Conservation (phyloP, 2,797 vertebrate genomes). For the Crenuchus spilurus region DNA sequence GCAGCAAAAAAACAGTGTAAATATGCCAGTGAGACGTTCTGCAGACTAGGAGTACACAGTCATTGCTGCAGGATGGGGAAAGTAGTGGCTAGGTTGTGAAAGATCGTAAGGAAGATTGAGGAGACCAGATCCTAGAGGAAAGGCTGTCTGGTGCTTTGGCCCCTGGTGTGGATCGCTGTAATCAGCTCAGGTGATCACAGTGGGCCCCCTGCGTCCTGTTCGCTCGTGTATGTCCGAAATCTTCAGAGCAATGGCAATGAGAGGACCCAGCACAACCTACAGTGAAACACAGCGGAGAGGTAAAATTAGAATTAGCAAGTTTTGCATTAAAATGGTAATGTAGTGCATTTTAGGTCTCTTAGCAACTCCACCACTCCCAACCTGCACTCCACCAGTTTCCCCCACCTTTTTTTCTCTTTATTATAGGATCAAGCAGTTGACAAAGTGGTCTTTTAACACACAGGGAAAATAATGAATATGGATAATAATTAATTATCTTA, state of each 20-base stretch:
- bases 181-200: slow-evolving; percentile 91
- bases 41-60: slow-evolving; percentile 22
- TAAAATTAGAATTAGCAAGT: too few species aligned
- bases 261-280: slow-evolving; percentile 94
- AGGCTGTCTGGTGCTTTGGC: slow-evolving; percentile 67
- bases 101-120: slow-evolving; percentile 35
- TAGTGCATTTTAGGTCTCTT: too few species aligned
- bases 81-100: slow-evolving; percentile 10
- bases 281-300: background rate
- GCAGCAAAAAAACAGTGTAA: slow-evolving; percentile 47
- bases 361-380: too few species aligned
- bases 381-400: too few species aligned
- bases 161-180: slow-evolving; percentile 57
- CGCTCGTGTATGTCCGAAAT: slow-evolving; percentile 96
- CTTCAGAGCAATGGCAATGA: slow-evolving; percentile 97
- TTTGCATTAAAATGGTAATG: too few species aligned
- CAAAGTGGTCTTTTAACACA: too few species aligned
- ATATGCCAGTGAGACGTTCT: slow-evolving; percentile 43
- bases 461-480: too few species aligned
- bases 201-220: slow-evolving; percentile 92
- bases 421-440: too few species aligned
- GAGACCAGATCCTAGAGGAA: slow-evolving; percentile 38
- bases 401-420: too few species aligned
- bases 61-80: slow-evolving; percentile 21
- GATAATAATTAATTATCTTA: too few species aligned